Evolutionary conservation across 1,140 invertebrate species (phyloP), one percentile per base, ranked within the genome.

Genomic region (Elymnias hypermnestra): DNA sequence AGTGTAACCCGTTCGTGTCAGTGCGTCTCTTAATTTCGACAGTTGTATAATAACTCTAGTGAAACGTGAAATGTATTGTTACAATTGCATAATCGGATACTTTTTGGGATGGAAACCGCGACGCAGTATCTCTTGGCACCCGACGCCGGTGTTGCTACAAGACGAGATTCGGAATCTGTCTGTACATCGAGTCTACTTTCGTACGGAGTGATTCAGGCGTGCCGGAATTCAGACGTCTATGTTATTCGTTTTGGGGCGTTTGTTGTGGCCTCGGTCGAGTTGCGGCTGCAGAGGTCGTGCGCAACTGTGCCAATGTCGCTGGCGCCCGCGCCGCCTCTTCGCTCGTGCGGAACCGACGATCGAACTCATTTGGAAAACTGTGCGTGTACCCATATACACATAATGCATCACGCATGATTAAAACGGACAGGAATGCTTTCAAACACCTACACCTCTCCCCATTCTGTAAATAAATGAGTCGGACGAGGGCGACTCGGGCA

Each of bases 251-350:
- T 82, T 72, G 74, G 76, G 71, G 72, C 72, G 65, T 78, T 70
- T 69, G 63, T 57, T 39, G 65, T 63, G 77, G 65, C 77, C 77
- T 78, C 75, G 77, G 52, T 66, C 69, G 71, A 69, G 56, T 65
- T 68, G 61, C 57, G 40, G 64, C 55, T 55, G 55, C 53, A 64
- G 66, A 77, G 77, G 77, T 75, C 74, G 68, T 64, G 67, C 60
- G 62, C 65, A 84, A 84, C 55, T 78, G 74, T 82, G 81, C 81
- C 81, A 84, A 84, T 84, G 81, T 84, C 81, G 75, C 60, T 61
- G 66, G 49, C 68, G 65, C 58, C 57, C 23, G 23, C 23, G 23
- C 23, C 60, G 63, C 62, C 66, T 62, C 66, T 57, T 63, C 67
- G 63, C 51, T 72, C 73, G 68, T 74, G 72, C 73, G 73, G 72